Evolutionary conservation across 2,797 vertebrate genomes (phyloP).

Genomic region (Spheniscus humboldti): DNA sequence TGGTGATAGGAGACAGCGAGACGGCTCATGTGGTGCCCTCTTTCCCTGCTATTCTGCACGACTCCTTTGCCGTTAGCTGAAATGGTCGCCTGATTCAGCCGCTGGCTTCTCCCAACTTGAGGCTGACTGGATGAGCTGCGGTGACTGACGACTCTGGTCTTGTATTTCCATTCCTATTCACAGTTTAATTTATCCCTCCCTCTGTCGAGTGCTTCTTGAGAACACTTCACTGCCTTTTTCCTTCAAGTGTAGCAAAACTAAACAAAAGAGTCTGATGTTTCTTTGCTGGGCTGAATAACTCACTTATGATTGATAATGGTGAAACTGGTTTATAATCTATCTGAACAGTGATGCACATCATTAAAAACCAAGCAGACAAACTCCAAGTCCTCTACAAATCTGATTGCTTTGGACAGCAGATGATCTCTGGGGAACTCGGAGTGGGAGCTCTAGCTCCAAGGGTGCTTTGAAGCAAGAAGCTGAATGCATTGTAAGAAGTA

Average conservation of each 20-base stretch:
- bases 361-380: constrained; percentile 13
- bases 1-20: neutral
- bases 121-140: neutral
- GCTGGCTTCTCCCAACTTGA: neutral
- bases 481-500: neutral
- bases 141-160: neutral
- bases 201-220: neutral
- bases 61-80: neutral
- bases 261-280: constrained; percentile 31
- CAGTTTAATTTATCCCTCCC: constrained; percentile 45
- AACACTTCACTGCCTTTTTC: constrained; percentile 49
- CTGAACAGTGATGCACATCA: neutral
- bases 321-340: constrained; percentile 24
- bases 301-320: constrained; percentile 31
- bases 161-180: constrained; percentile 46
- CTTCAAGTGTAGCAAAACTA: constrained; percentile 55
- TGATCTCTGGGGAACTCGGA: neutral
- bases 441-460: neutral
- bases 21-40: accelerated
- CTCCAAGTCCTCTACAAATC: neutral
- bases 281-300: constrained; percentile 36
- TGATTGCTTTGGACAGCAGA: neutral
- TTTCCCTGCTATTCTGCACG: accelerated
- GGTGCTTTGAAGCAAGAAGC: neutral
- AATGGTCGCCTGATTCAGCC: neutral